phyloP scores from a whole-genome alignment of 1,140 invertebrate species.

The Macrobrachium rosenbergii region DNA sequence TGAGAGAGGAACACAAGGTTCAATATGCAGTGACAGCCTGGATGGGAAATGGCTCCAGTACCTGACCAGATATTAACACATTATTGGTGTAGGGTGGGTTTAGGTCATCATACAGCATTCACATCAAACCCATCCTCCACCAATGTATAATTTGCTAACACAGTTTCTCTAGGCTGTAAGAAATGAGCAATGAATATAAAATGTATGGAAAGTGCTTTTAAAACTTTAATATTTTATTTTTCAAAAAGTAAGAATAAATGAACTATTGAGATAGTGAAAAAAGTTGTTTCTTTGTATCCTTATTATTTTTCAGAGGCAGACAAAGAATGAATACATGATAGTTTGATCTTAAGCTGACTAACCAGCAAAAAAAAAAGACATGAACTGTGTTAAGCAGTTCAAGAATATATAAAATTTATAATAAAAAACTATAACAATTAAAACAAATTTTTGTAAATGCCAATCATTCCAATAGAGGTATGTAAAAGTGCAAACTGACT shows the following conservation, averaged over 20 bases:
- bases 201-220: slow-evolving; percentile 62
- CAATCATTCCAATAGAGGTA: too few species aligned
- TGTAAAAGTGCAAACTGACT: too few species aligned
- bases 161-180: slow-evolving; percentile 63
- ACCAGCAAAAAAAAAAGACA: too few species aligned
- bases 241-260: slow-evolving; percentile 62
- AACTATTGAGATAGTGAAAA: slow-evolving; percentile 63
- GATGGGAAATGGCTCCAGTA: slow-evolving; percentile 61
- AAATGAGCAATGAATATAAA: slow-evolving; percentile 50
- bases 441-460: too few species aligned
- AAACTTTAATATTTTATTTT: slow-evolving; percentile 64
- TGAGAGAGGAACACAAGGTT: slow-evolving; percentile 51
- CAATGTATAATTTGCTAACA: slow-evolving; percentile 39
- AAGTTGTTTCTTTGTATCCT: slow-evolving; percentile 32
- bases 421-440: too few species aligned
- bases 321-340: too few species aligned
- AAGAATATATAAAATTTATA: too few species aligned
- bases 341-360: too few species aligned
- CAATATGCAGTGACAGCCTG: slow-evolving; percentile 58
- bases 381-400: too few species aligned
- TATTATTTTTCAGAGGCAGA: background rate
- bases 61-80: slow-evolving; percentile 63
- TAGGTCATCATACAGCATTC: background rate
- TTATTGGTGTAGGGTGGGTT: slow-evolving; percentile 40
- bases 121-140: slow-evolving; percentile 31